phyloP scores from a whole-genome alignment of 1,140 invertebrate species.

The Ceratoteleas bidentatus region DNA sequence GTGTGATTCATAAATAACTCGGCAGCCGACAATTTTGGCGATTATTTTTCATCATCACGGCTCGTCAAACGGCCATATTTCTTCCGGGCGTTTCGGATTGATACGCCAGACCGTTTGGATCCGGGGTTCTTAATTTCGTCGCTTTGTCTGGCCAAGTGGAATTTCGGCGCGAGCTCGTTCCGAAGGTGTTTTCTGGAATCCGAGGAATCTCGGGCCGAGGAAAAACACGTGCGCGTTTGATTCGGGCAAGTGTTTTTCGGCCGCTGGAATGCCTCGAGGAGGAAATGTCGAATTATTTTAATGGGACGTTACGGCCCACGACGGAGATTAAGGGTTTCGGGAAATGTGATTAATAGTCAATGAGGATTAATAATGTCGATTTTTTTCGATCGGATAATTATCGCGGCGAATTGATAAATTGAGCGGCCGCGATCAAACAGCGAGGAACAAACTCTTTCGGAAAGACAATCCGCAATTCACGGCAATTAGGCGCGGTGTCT shows the following conservation, averaged over 20 bases:
- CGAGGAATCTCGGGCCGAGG: constrained; percentile 36
- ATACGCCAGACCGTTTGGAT: constrained; percentile 23
- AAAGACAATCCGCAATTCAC: constrained; percentile 14
- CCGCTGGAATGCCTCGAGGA: constrained; percentile 26
- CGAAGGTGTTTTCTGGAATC: constrained; percentile 57
- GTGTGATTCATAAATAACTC: background rate
- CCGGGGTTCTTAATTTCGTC: constrained; percentile 24
- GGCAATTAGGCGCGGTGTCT: constrained; percentile 30
- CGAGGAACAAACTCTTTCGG: background rate
- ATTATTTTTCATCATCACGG: constrained; percentile 8
- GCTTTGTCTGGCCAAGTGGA: constrained; percentile 30
- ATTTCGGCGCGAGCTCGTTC: constrained; percentile 14
- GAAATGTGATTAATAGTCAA: constrained; percentile 8
- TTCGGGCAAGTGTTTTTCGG: constrained; percentile 53
- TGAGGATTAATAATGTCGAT: background rate
- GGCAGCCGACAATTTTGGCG: background rate
- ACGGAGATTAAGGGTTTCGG: constrained; percentile 13
- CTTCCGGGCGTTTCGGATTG: background rate
- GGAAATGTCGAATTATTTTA: constrained; percentile 55
- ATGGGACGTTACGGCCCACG: constrained; percentile 24
- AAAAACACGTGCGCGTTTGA: constrained; percentile 50
- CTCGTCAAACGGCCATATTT: constrained; percentile 17
- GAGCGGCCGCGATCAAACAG: too few relatives aligned
- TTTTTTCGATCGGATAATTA: too few relatives aligned
- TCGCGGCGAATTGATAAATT: too few relatives aligned